A percentile compares a stretch with the other conserved stretches of the same genome.
Evolutionary conservation across 1,140 invertebrate genomes (phyloP).

Genomic region (Drosophila sp.): DNA sequence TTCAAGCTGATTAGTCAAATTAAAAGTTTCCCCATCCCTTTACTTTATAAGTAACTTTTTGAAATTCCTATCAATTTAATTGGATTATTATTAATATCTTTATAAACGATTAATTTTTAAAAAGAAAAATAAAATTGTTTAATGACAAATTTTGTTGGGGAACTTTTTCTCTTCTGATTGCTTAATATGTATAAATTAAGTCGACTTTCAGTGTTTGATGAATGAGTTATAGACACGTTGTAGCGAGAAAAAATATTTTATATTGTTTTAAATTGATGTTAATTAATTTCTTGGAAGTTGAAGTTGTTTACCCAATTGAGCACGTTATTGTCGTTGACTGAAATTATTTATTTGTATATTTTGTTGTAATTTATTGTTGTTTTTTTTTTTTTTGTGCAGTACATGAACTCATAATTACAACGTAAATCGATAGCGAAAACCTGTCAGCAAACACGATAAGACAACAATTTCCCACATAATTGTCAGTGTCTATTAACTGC

Average conservation of each 20-base stretch:
- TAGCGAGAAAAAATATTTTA: conserved; percentile 11
- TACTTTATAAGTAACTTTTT: not conserved
- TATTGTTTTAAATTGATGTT: conserved; percentile 57
- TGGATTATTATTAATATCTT: conserved; percentile 10
- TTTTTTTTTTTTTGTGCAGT: conserved; percentile 6
- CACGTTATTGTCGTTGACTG: conserved; percentile 32
- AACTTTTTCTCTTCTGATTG: conserved; percentile 18
- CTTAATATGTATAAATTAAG: conserved; percentile 67
- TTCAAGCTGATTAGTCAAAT: conserved; percentile 4
- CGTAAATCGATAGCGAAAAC: conserved; percentile 38
- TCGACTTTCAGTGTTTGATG: conserved; percentile 27
- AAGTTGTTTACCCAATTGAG: conserved; percentile 51
- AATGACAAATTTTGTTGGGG: conserved; percentile 19
- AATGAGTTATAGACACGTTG: conserved; percentile 8
- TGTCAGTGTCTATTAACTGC: conserved; percentile 9
- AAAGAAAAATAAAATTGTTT: conserved; percentile 24
- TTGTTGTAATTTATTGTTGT: conserved; percentile 1
- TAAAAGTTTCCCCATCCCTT: not conserved
- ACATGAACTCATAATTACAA: conserved; percentile 37
- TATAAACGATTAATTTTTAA: not conserved
- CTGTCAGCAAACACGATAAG: conserved; percentile 28
- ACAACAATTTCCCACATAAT: conserved; percentile 13
- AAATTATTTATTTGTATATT: conserved; percentile 13
- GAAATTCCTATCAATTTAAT: conserved; percentile 15
- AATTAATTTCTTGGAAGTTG: conserved; percentile 68